Conservation (phyloP, 2,113 vertebrate species). For the Monarcha castaneiventris region DNA sequence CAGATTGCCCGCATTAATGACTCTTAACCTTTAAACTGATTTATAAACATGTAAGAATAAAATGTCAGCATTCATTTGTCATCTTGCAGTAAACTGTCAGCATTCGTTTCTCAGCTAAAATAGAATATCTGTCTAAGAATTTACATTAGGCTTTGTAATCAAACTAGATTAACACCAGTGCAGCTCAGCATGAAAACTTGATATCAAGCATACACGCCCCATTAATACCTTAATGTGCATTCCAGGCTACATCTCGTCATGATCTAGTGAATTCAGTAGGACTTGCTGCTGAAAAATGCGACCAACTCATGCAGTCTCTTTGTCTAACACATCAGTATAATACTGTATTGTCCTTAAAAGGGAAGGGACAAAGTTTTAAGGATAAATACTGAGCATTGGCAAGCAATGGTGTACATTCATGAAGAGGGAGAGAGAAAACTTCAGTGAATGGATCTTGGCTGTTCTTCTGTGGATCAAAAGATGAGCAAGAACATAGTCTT, state of each 20-base stretch:
- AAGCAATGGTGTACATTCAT: not conserved
- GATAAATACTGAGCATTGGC: not conserved
- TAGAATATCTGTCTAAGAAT: conserved; percentile 64
- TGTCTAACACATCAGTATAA: not conserved
- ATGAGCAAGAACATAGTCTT: not conserved
- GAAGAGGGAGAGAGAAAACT: not conserved
- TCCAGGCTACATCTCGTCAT: conserved; percentile 29
- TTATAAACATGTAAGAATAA: conserved; percentile 72
- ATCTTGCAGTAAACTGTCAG: conserved; percentile 67
- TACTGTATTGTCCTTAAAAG: not conserved
- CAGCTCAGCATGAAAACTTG: conserved; percentile 58
- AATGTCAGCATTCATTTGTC: conserved; percentile 73
- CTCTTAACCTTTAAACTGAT: conserved; percentile 71
- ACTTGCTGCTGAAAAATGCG: conserved; percentile 51
- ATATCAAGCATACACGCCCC: conserved; percentile 45
- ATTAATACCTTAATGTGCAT: conserved; percentile 61
- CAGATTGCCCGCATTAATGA: conserved; percentile 54
- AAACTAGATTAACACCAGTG: conserved; percentile 58
- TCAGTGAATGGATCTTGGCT: not conserved
- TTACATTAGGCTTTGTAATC: conserved; percentile 66
- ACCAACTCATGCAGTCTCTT: not conserved
- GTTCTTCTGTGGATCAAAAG: not conserved
- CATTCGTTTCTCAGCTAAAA: conserved; percentile 70
- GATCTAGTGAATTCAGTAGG: conserved; percentile 43
- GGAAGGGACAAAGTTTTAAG: not conserved